Percentiles rank a stretch among this genome's conserved stretches.
These are phyloP conservation scores for Rallus limicola DNA, from an alignment of 2,113 vertebrate species.

Conservation along the genomic window DNA sequence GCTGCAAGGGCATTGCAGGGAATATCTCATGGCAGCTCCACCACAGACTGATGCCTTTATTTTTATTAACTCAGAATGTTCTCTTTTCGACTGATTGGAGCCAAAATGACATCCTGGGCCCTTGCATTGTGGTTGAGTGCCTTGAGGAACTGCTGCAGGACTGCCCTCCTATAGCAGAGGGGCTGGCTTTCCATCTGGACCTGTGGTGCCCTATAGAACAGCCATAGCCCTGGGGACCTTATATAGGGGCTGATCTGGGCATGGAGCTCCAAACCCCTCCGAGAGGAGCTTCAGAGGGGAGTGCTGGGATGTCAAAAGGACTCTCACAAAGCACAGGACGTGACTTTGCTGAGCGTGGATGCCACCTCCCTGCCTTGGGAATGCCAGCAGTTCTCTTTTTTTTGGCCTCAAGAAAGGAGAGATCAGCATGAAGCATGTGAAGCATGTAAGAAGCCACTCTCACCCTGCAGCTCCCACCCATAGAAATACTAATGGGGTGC, in stretches of 20 bases:
- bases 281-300: not conserved
- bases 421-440: accelerated
- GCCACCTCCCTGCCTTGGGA: not conserved
- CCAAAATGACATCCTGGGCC: not conserved
- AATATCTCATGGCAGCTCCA: not conserved
- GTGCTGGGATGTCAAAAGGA: not conserved
- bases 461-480: not conserved
- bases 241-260: not conserved
- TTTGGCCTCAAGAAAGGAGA: not conserved
- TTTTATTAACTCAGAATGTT: slow-evolving; percentile 19
- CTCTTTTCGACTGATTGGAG: not conserved
- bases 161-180: not conserved
- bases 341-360: not conserved
- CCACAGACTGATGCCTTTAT: not conserved
- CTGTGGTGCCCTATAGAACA: not conserved
- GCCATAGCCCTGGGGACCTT: not conserved
- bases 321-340: not conserved
- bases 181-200: not conserved
- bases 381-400: not conserved
- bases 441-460: not conserved
- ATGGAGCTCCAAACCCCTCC: not conserved
- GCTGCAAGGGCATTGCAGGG: not conserved
- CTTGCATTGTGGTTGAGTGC: not conserved
- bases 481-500: not conserved
- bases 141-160: not conserved